Percentiles rank a stretch among this genome's conserved stretches.
These are phyloP conservation scores for Monomorium pharaonis DNA, from an alignment of 1,140 invertebrate genomes.

Conservation along the genomic window DNA sequence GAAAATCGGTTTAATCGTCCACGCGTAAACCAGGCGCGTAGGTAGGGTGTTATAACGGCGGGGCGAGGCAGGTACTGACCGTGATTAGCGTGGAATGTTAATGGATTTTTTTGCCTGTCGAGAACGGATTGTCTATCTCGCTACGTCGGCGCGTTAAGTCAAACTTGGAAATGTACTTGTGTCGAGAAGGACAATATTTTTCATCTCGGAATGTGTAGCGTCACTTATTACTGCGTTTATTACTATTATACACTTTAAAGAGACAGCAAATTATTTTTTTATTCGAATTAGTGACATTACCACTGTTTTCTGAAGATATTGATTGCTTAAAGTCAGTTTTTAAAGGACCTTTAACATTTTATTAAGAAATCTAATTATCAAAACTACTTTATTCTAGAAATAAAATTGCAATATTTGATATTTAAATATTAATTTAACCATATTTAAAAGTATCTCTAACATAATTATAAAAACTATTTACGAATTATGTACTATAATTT, in stretches of 20 bases:
- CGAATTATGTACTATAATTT: neutral
- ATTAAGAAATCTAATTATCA: neutral
- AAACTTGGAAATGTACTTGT: neutral
- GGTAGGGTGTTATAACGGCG: neutral
- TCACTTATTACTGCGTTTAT: neutral
- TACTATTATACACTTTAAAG: neutral
- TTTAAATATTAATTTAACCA: neutral
- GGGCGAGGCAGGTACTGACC: neutral
- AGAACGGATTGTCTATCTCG: neutral
- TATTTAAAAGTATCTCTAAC: neutral
- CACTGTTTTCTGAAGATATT: neutral
- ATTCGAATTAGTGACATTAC: neutral
- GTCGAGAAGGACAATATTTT: neutral
- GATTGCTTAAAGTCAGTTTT: neutral
- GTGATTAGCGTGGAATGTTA: constrained; percentile 28
- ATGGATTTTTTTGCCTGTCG: neutral
- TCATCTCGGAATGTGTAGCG: neutral
- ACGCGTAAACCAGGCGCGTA: constrained; percentile 7
- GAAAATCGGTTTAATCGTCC: constrained; percentile 39
- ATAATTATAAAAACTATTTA: neutral
- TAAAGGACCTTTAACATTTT: neutral
- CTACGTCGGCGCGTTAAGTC: neutral
- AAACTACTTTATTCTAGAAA: neutral
- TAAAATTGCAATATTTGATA: neutral
- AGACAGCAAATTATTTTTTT: neutral